Evolutionary conservation across 2,113 vertebrate genomes (phyloP).

Genomic region (Sigmodon hispidus): DNA sequence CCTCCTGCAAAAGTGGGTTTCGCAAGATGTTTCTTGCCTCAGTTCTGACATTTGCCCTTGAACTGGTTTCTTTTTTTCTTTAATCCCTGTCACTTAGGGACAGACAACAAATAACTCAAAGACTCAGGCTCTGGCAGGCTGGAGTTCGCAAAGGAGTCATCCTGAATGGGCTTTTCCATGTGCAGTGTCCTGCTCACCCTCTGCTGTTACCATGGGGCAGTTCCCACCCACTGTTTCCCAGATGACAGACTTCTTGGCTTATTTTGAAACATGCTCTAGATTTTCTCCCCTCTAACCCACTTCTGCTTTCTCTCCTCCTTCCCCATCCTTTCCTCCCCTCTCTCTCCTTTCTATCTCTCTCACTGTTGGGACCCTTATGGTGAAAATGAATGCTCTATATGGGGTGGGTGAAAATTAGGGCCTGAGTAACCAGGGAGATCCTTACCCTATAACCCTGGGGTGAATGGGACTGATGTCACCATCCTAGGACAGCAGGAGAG

Average conservation of each 20-base stretch:
- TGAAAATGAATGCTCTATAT: background rate
- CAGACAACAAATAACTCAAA: slow-evolving; percentile 10
- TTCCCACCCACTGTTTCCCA: background rate
- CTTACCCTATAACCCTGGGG: accelerated
- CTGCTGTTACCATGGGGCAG: background rate
- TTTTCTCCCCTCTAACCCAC: background rate
- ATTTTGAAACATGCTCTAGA: background rate
- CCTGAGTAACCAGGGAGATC: background rate
- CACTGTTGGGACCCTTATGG: accelerated
- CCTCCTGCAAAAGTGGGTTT: background rate
- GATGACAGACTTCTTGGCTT: background rate
- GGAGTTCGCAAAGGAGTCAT: background rate
- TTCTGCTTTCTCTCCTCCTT: background rate
- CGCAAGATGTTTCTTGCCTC: slow-evolving; percentile 29
- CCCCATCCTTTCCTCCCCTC: accelerated
- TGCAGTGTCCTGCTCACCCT: accelerated
- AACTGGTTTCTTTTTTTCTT: slow-evolving; percentile 9
- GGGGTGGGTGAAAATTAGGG: background rate
- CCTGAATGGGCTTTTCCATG: background rate
- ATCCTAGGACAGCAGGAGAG: background rate
- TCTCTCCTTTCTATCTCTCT: background rate
- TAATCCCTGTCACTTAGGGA: background rate
- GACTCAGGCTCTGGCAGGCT: background rate
- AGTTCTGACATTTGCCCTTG: slow-evolving; percentile 49
- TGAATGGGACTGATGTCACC: accelerated